Evolutionary conservation across 2,797 vertebrate genomes (phyloP).

Genomic region (Sebastes diploproa): DNA sequence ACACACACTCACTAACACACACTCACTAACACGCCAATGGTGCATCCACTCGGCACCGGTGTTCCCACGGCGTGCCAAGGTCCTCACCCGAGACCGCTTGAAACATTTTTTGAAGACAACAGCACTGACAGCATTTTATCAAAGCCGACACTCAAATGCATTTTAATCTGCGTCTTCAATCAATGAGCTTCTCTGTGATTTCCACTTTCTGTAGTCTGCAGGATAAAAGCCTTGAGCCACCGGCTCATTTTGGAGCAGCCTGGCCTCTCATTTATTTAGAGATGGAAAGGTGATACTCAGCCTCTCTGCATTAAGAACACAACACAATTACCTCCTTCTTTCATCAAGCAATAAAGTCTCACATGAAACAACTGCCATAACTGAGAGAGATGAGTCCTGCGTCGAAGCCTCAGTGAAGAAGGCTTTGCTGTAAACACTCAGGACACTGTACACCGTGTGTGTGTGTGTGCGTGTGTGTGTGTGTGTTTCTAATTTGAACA

Average conservation of each 20-base stretch:
- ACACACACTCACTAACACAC: background rate
- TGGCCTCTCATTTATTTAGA: slow-evolving; percentile 45
- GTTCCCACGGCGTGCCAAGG: background rate
- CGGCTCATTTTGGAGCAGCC: slow-evolving; percentile 22
- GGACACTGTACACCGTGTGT: background rate
- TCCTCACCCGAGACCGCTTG: slow-evolving; percentile 21
- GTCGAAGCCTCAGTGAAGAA: background rate
- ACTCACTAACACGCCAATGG: background rate
- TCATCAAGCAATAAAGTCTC: slow-evolving; percentile 37
- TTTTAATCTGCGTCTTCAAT: slow-evolving; percentile 55
- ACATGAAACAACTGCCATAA: slow-evolving; percentile 46
- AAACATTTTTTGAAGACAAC: slow-evolving; percentile 8
- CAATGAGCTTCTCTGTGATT: slow-evolving; percentile 4
- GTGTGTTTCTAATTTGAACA: slow-evolving; percentile 44
- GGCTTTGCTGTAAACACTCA: slow-evolving; percentile 27
- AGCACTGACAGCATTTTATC: slow-evolving; percentile 20
- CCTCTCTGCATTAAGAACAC: slow-evolving; percentile 41
- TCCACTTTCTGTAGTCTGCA: slow-evolving; percentile 14
- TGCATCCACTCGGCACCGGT: slow-evolving; percentile 2
- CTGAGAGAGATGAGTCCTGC: slow-evolving; percentile 43
- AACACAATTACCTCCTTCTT: slow-evolving; percentile 36
- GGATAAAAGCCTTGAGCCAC: slow-evolving; percentile 45
- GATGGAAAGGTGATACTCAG: slow-evolving; percentile 49
- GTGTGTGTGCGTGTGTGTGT: slow-evolving; percentile 1
- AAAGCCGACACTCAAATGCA: slow-evolving; percentile 37